A percentile compares a stretch with the other conserved stretches of the same genome.
Conservation (phyloP, 2,888 invertebrate genomes). For the Branchipolynoe longqiensis region DNA sequence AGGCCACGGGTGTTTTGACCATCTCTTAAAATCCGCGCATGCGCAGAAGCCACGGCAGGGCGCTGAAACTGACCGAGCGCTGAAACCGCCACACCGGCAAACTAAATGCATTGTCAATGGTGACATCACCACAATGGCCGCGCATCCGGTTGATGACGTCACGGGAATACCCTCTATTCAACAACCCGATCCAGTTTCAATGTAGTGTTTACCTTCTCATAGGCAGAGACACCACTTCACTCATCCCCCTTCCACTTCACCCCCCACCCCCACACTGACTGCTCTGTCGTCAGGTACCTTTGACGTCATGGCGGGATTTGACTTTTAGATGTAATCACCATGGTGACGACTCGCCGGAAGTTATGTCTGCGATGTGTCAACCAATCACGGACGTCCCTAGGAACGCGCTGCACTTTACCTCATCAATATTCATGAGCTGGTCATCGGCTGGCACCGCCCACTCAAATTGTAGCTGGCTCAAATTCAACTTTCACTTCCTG, state of each 20-base stretch:
- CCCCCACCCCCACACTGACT: not conserved
- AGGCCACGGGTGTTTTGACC: too few species aligned
- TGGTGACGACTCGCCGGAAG: constrained; percentile 44
- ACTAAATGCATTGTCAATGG: too few species aligned
- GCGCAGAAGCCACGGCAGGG: too few species aligned
- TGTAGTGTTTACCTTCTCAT: too few species aligned
- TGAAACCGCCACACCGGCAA: too few species aligned
- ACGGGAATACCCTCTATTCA: too few species aligned
- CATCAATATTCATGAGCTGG: constrained; percentile 43
- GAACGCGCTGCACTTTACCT: not conserved
- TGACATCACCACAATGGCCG: too few species aligned
- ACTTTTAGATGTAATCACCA: constrained; percentile 56
- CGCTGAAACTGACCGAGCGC: too few species aligned
- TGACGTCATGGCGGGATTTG: constrained; percentile 17
- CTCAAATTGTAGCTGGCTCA: constrained; percentile 11
- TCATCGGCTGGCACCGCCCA: not conserved
- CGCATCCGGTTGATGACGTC: too few species aligned
- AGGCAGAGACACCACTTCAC: too few species aligned
- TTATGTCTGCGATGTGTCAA: constrained; percentile 41
- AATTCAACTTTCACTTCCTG: constrained; percentile 42
- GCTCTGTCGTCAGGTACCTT: constrained; percentile 21
- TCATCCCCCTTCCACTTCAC: not conserved
- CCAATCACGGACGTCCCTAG: constrained; percentile 33
- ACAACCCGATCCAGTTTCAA: too few species aligned
- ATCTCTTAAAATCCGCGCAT: too few species aligned